phyloP scores from a whole-genome alignment of 2,888 invertebrate genomes.

The Aporophyla lueneburgensis region DNA sequence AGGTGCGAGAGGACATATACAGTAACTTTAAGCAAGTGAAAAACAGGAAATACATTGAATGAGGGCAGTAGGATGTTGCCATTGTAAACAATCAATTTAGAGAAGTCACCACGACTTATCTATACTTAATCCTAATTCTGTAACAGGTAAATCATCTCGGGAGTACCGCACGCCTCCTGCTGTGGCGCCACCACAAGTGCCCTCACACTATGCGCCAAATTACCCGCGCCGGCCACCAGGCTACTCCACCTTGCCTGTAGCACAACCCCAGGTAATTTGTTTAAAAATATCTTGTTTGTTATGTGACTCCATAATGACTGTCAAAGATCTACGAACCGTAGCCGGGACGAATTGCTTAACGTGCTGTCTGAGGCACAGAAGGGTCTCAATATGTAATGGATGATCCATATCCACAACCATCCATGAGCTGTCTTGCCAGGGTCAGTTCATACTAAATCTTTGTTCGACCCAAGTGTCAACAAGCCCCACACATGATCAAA shows the following conservation, averaged over 20 bases:
- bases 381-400: no score
- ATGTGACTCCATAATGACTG: no score
- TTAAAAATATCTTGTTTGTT: not conserved
- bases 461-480: no score
- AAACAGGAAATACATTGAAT: not conserved
- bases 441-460: no score
- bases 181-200: conserved; percentile 98
- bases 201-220: conserved; percentile 99
- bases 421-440: no score
- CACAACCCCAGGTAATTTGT: conserved; percentile 84
- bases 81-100: not conserved
- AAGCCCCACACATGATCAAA: no score
- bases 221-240: conserved; percentile 96
- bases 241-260: conserved; percentile 96
- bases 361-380: no score
- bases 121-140: not conserved
- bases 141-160: conserved; percentile 93
- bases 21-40: not conserved
- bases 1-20: not conserved
- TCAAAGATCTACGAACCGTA: no score
- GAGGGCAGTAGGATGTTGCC: not conserved
- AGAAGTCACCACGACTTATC: not conserved
- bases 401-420: no score
- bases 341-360: no score
- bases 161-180: conserved; percentile 99